Evolutionary conservation across 2,797 vertebrate genomes (phyloP), one percentile per base, ranked within the genome.

Genomic region (Florisuga fusca): DNA sequence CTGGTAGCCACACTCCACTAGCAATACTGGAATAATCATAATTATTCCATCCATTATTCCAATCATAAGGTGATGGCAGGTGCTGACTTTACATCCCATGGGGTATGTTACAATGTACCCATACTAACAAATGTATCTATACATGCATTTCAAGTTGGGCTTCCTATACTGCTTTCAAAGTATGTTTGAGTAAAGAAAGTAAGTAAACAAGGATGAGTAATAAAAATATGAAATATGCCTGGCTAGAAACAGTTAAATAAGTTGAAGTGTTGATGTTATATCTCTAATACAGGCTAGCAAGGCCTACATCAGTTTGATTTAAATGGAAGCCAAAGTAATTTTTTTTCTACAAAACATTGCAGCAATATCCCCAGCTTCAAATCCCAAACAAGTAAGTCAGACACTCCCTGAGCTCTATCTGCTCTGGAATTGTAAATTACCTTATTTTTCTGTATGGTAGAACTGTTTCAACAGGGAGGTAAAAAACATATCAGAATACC

Each of bases 251-350:
- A 93, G 63, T 62, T 71, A 67, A 68, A 21, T 38, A 69, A 86
- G 51, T 59, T 92, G 72, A 89, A 95, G 80, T 76, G 87, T 51
- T 74, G 82, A 94, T 69, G 43, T 21, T 74, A 4, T 67, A 67
- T 87, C 79, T 68, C 55, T 80, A 88, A 64, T 78, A 87, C 85
- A 85, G 83, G 82, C 92, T 73, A 92, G 59, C 53, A 93, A 83
- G 50, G 36, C 54, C 66, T 75, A 64, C 9, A 81, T 46, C 41
- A 66, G 46, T 87, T 67, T 96, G 64, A 89, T 78, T 89, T 89
- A 94, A 83, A 55, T 10, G 26, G 34, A 0, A 2, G 45, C 41
- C 69, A 61, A 91, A 87, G 57, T 34, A 80, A 78, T 66, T 59
- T 69, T 66, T 66, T 27, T 80, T 93, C 43, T 66, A 62, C 64